Conservation (phyloP, 2,888 invertebrate species). For the Podabrus alpinus region DNA sequence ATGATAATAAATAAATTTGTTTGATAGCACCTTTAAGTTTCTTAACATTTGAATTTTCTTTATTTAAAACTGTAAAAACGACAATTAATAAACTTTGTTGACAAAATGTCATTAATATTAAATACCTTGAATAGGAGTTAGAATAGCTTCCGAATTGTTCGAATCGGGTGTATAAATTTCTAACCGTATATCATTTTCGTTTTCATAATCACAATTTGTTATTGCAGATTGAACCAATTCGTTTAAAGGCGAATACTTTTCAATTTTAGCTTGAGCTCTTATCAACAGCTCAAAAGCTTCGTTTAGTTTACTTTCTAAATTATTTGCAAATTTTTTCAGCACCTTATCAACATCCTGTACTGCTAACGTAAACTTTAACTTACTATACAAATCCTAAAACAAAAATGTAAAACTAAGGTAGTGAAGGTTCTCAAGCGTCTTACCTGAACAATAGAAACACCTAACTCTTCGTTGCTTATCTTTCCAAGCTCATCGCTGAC, state of each 20-base stretch:
- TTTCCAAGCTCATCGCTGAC: slow-evolving; percentile 44
- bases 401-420: neutral
- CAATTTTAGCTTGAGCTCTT: slow-evolving; percentile 44
- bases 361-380: slow-evolving; percentile 46
- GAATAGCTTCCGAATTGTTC: slow-evolving; percentile 31
- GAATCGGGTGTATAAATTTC: slow-evolving; percentile 31
- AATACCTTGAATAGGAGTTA: slow-evolving; percentile 35
- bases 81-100: neutral
- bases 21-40: slow-evolving; percentile 45
- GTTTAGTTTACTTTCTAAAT: slow-evolving; percentile 47
- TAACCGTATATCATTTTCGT: slow-evolving; percentile 29
- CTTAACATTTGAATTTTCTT: slow-evolving; percentile 41
- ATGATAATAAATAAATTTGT: slow-evolving; percentile 51
- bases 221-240: slow-evolving; percentile 35
- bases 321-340: slow-evolving; percentile 45
- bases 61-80: slow-evolving; percentile 45
- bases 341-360: slow-evolving; percentile 44
- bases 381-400: slow-evolving; percentile 49
- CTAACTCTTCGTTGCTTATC: slow-evolving; percentile 50
- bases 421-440: neutral
- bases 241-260: slow-evolving; percentile 37
- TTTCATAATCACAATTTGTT: slow-evolving; percentile 36
- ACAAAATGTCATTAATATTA: neutral
- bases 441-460: slow-evolving; percentile 49
- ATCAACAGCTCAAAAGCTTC: slow-evolving; percentile 47